Conservation (phyloP, 2,888 invertebrate genomes). For the Euzophera pinguis region DNA sequence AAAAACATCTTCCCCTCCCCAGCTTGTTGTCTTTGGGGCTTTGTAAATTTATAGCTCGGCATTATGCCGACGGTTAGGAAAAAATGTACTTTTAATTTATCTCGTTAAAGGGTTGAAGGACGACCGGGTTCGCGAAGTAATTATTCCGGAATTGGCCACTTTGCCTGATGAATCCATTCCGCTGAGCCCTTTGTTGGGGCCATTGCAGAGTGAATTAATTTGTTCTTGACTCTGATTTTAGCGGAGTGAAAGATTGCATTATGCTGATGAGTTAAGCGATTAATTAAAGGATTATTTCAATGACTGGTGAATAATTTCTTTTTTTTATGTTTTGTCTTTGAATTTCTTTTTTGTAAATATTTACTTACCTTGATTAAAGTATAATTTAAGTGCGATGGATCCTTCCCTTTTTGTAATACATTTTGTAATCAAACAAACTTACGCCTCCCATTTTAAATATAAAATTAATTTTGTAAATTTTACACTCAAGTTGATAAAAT, state of each 20-base stretch:
- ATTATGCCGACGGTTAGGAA: constrained; percentile 74
- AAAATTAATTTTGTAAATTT: too few species aligned
- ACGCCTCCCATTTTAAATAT: too few species aligned
- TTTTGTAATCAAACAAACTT: too few species aligned
- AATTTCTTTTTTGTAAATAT: too few species aligned
- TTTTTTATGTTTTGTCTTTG: not conserved
- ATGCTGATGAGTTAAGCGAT: constrained; percentile 47
- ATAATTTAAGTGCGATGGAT: too few species aligned
- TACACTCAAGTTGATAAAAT: too few species aligned
- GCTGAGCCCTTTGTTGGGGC: constrained; percentile 59
- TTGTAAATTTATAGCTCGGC: constrained; percentile 73
- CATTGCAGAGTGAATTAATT: constrained; percentile 71
- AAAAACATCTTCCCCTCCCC: constrained; percentile 76
- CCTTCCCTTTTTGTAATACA: too few species aligned
- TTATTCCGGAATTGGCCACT: constrained; percentile 79
- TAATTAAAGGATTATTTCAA: constrained; percentile 28
- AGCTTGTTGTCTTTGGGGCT: constrained; percentile 79
- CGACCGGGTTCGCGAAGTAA: constrained; percentile 75
- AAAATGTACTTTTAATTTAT: constrained; percentile 81
- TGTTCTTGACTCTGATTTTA: constrained; percentile 60
- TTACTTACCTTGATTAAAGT: too few species aligned
- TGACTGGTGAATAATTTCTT: not conserved
- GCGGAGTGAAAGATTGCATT: constrained; percentile 70
- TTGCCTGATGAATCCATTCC: constrained; percentile 76
- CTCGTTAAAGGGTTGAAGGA: constrained; percentile 80